These are phyloP conservation scores for Coccyzus lansbergi DNA, from an alignment of 2,797 vertebrate genomes.

Conservation along the genomic window DNA sequence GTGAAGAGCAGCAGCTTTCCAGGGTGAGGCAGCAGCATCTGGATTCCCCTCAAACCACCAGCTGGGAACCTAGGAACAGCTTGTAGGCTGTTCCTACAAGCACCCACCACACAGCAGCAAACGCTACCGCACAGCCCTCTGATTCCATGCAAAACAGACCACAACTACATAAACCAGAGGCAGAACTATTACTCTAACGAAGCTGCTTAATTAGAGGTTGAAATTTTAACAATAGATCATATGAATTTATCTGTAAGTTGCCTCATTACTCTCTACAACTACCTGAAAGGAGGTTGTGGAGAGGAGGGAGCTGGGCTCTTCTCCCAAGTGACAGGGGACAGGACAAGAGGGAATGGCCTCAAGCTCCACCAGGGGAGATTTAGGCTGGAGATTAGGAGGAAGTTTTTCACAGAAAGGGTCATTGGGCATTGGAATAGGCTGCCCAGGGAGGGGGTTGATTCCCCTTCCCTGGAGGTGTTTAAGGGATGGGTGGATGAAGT, in stretches of 20 bases:
- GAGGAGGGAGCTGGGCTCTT: no score
- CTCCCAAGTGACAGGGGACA: no score
- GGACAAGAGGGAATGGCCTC: no score
- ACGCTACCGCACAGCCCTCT: neutral
- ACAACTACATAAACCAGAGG: neutral
- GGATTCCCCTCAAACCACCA: neutral
- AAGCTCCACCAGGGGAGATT: no score
- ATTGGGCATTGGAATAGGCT: no score
- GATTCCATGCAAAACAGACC: neutral
- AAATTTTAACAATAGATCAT: neutral
- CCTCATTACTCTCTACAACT: no score
- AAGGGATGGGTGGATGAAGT: no score
- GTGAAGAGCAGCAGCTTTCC: constrained; percentile 43
- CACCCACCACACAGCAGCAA: neutral
- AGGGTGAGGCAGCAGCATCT: neutral
- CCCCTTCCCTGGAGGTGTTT: no score
- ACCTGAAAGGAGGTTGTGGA: no score
- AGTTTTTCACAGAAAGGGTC: no score
- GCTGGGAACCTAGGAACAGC: neutral
- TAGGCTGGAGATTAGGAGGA: no score
- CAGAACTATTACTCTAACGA: neutral
- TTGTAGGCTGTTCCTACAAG: neutral
- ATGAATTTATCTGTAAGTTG: neutral
- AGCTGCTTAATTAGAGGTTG: neutral
- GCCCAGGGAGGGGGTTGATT: no score